Base-by-base conservation (phyloP, 2,888 invertebrate genomes). In the Exephanes ischioxanthus region DNA sequence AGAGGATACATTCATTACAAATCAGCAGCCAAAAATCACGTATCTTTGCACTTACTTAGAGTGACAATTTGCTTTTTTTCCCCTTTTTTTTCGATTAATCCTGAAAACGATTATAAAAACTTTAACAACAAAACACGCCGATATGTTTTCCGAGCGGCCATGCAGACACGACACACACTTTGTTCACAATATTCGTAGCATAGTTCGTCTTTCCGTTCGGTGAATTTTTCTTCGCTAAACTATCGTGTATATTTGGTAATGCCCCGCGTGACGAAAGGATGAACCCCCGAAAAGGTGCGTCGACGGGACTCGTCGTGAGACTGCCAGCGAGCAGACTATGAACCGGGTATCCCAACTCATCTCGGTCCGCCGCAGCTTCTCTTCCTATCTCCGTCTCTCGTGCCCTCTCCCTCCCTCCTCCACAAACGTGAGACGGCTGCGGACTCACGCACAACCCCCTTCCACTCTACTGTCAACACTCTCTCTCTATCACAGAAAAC, bases 251-350 rank as follows among this genome's bases (percentile, higher is more conserved):
- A 11, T 37, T 14, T 48, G 26, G 55, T 19, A 53, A 53, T 58
- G 51, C 26, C 26, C 37, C 79, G 83, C 55, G 77, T 58, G 58
- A 37, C 77, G 58, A 33, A 45, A 82, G 81, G 66, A 80, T 51
- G 80, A 45, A 86, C 84, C 58, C 87, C 91, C 89, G 89, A 89
- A 91, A 92, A 91, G 92, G 90, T 90, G 91, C 92, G 90, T 88
- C 89, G 90, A 89, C 91, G 91, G 89, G 89, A 90, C 89, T 90
- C 91, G 90, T 89, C 91, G 90, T 92, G 90, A 91, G 91, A 92
- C 92, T 92, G 92, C 89, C 89, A 89, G 45, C 89, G 83, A 77
- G 88, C 89, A 88, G 90, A 90, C 90, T 87, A 88, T 88, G 87
- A 89, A 89, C 88, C 87, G 86, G 87, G 86, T 86, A 86, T 87